Evolutionary conservation across 2,113 vertebrate genomes (phyloP), one percentile per base, ranked within the genome.

Genomic region (Shinisaurus crocodilurus): DNA sequence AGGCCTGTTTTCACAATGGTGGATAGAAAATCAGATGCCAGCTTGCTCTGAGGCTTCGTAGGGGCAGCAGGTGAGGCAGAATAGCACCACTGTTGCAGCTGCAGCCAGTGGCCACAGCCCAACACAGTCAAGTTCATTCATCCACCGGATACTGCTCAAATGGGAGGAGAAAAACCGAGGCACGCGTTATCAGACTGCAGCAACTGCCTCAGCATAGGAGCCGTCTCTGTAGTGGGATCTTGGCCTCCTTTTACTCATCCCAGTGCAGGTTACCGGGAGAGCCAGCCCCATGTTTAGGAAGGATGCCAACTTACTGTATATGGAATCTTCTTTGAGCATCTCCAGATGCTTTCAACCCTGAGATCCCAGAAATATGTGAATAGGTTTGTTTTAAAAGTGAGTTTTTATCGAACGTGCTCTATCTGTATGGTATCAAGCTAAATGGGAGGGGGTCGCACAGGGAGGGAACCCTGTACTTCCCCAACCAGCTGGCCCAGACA

Each of bases 401-500:
- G 82, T 87, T 82, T 96, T 90, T 93, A 89, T 91, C 82, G 85
- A 90, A 95, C 67, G 94, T 92, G 94, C 87, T 97, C 96, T 95
- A 90, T 93, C 96, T 96, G 89, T 86, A 91, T 90, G 95, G 96
- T 89, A 94, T 96, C 93, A 93, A 95, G 93, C 96, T 95, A 94
- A 86, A 80, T 50, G 63, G 27, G 7, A 6, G 43, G 3, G 37
- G 40, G 57, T 60, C 10, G 37, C 10, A 13, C 10, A 13, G 37
- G 4, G 15, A 88, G 93, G 92, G 92, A 90, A 95, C 94, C 93
- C 96, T 97, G 96, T 93, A 82, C 96, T 97, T 74, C 96, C 97
- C 96, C 97, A 96, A 98, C 98, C 99, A 99, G 98, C 98, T 99
- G 98, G 98, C 97, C 97, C 98, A 97, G 96, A 98, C 99, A 99